Evolutionary conservation across 2,797 vertebrate species (phyloP).

Genomic region (Emys orbicularis): DNA sequence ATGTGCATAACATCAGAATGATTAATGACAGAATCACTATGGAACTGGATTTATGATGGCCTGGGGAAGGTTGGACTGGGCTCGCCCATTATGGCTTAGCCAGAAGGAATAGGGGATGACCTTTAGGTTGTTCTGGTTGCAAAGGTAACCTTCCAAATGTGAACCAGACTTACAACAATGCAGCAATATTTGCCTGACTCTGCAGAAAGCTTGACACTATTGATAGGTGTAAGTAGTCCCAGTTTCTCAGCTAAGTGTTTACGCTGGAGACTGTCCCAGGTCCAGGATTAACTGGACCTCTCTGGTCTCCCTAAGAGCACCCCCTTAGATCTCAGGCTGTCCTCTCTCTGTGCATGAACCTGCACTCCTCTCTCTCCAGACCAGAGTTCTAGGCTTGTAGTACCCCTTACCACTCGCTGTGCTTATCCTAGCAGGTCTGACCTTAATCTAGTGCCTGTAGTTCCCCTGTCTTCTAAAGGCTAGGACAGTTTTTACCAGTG

Average conservation of each 20-base stretch:
- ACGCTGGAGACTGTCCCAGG: not conserved
- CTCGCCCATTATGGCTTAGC: not conserved
- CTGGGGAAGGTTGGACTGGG: not conserved
- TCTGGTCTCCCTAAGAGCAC: not conserved
- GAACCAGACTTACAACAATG: not conserved
- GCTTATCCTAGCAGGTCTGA: too few species aligned
- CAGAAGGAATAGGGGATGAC: not conserved
- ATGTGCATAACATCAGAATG: conserved; percentile 6
- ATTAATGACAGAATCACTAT: not conserved
- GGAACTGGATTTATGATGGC: not conserved
- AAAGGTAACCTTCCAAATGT: not conserved
- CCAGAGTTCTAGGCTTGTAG: too few species aligned
- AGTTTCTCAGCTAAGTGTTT: not conserved
- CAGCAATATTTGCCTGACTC: not conserved
- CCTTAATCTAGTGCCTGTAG: too few species aligned
- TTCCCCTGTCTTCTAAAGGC: too few species aligned
- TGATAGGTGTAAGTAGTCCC: not conserved
- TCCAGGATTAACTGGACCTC: not conserved
- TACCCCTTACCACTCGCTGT: too few species aligned
- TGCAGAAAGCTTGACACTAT: not conserved
- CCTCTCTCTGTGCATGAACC: too few species aligned
- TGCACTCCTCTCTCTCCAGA: too few species aligned
- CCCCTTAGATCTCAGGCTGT: too few species aligned
- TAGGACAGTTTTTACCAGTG: too few species aligned
- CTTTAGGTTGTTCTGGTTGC: not conserved